phyloP scores from a whole-genome alignment of 2,113 vertebrate genomes.

The Potamarius usumacintae region DNA sequence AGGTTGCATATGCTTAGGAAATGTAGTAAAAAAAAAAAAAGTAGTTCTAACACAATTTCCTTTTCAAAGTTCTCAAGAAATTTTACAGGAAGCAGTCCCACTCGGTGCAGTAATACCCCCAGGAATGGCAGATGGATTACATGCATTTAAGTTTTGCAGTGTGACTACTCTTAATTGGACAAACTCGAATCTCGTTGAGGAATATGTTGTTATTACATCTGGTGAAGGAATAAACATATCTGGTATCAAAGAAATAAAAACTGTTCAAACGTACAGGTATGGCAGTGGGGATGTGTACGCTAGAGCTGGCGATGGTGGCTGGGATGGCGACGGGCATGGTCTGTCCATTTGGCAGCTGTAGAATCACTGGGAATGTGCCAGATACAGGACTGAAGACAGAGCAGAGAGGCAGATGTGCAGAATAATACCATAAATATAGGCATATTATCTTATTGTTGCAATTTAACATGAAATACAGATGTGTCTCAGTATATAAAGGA shows the following conservation, averaged over 20 bases:
- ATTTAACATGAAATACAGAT: neutral
- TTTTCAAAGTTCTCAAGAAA: neutral
- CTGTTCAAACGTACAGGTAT: slow-evolving; percentile 85
- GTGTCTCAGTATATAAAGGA: neutral
- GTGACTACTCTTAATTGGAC: slow-evolving; percentile 9
- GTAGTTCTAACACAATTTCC: neutral
- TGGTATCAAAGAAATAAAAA: neutral
- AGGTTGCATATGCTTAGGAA: neutral
- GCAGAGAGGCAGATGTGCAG: slow-evolving; percentile 62
- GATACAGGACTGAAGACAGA: slow-evolving; percentile 88
- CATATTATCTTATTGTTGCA: neutral
- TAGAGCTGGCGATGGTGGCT: slow-evolving; percentile 95
- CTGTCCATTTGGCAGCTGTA: slow-evolving; percentile 98
- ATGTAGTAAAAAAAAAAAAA: slow-evolving; percentile 9
- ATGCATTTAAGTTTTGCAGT: slow-evolving; percentile 7
- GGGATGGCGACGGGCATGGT: slow-evolving; percentile 98
- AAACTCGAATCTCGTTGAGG: neutral
- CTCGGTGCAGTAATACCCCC: slow-evolving; percentile 7
- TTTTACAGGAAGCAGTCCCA: neutral
- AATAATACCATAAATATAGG: slow-evolving; percentile 26
- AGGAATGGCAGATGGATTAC: slow-evolving; percentile 67
- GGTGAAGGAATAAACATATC: neutral
- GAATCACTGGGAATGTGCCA: slow-evolving; percentile 94
- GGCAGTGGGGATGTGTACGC: slow-evolving; percentile 93
- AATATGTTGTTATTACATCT: slow-evolving; percentile 5